These are phyloP conservation scores for Pelodytes ibericus DNA, from an alignment of 2,797 vertebrate species.

Conservation along the genomic window DNA sequence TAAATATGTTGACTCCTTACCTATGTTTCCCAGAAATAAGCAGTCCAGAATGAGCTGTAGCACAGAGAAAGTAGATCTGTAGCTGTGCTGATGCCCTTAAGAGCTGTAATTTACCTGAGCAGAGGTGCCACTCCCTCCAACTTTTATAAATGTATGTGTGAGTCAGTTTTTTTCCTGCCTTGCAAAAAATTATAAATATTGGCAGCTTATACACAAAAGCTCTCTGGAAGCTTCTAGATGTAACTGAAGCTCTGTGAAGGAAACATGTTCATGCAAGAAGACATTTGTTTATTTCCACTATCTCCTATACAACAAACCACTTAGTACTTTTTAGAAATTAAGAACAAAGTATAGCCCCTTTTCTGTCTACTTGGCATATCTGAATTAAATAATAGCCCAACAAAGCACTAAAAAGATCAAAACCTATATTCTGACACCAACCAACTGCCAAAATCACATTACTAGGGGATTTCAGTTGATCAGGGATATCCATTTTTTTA, in stretches of 20 bases:
- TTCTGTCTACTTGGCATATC: too few species aligned
- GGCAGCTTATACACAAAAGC: constrained; percentile 27
- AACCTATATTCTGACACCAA: too few species aligned
- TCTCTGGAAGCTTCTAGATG: constrained; percentile 10
- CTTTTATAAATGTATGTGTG: constrained; percentile 36
- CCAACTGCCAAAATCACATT: too few species aligned
- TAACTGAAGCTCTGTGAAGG: neutral
- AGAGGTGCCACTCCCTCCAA: constrained; percentile 35
- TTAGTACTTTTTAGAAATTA: too few species aligned
- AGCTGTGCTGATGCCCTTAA: constrained; percentile 24
- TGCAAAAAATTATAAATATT: constrained; percentile 42
- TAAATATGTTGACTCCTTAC: constrained; percentile 9
- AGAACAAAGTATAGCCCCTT: too few species aligned
- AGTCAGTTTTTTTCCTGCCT: constrained; percentile 33
- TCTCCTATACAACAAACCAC: neutral
- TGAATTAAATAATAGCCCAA: too few species aligned
- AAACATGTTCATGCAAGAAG: constrained; percentile 29
- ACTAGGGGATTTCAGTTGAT: too few species aligned
- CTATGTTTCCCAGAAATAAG: neutral
- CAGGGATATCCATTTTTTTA: too few species aligned
- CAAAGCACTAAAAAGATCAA: too few species aligned
- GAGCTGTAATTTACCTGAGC: constrained; percentile 38
- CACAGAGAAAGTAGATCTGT: neutral
- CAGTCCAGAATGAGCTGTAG: constrained; percentile 5
- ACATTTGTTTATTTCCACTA: neutral